Base-by-base conservation (phyloP, 2,797 vertebrate species). In the Sparidentex hasta region DNA sequence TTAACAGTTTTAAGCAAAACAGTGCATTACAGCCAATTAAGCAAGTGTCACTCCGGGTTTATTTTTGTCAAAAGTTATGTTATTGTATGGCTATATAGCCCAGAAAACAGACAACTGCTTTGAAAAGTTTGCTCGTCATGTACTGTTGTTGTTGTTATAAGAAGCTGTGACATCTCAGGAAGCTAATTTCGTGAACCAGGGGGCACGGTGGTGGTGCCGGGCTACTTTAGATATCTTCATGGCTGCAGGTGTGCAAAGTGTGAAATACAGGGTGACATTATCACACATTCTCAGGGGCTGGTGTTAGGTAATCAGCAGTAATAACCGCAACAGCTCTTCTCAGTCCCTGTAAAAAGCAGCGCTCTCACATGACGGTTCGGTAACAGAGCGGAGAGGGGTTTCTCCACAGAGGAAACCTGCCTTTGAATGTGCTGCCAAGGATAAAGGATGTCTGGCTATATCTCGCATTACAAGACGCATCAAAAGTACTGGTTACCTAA, bases 1-100 rank as follows among this genome's bases (percentile, higher is more conserved):
- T 41, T 78, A 61, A 52, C 11, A 46, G 73, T 80, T 87, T 71
- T 71, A 82, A 80, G 61, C 54, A 68, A 81, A 82, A 77, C 46
- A 21, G n/a, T 0, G 65, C 52, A 74, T 65, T 63, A 66, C 17
- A 61, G 57, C 23, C 51, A 64, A 72, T 81, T 65, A 77, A 65
- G 38, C 11, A 54, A 74, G 59, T 17, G 3, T 23, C 71, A 56
- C 0, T 76, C 57, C 43, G 66, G 8, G 29, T 25, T 57, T 68
- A 65, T 73, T 62, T 65, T 2, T 50, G 52, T 76, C 58, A 68
- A 57, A 38, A 63, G 69, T 71, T 46, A 44, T 62, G 57, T 17
- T 79, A 47, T 11, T 51, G 50, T 33, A 25, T 29, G 51, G 38
- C 18, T 23, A 59, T 16, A 14, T 6, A 38, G 41, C 16, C 16